Base-by-base conservation (phyloP, 2,888 invertebrate species). In the Latrodectus hesperus region DNA sequence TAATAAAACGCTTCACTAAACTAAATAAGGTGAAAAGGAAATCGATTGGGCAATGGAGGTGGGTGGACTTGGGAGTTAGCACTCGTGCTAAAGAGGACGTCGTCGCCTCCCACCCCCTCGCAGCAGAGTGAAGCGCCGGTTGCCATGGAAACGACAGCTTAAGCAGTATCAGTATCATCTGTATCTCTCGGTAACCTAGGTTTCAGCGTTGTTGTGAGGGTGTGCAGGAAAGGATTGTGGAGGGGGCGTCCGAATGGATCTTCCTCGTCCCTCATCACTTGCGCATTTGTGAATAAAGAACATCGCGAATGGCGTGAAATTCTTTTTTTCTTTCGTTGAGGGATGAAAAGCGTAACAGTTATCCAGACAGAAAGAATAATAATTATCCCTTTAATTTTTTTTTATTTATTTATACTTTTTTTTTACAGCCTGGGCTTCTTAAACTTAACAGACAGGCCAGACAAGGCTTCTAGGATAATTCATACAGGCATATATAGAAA, bases 1-100 rank as follows among this genome's bases (percentile, higher is more conserved):
- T 82, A 82, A 82, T 82, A 82, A 82, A 82, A 82, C 82, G 82
- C 75, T 64, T 70, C 82, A 82, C 82, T 70, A 82, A 82, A 75
- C 82, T 82, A 75, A 82, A 82, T 82, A 82, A 82, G 82, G 82
- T 82, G 82, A 55, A 67, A 74, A 53, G 60, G 75, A 82, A 75
- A 82, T 82, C 82, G 82, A 82, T 82, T 82, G 75, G 75, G 80
- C 6, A 38, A 70, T 26, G 75, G 74, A 67, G 79, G 71, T 71
- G 51, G 70, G 55, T 70, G 53, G 49, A 52, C 11, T 49, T 3
- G 65, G 22, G 76, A 14, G 38, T 38, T 38, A 3, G 38, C 38
- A 38, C 38, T 38, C 38, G 16, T n/a, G 75, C n/a, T 65, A 77
- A 65, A 77, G 70, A 71, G 71, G 71, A 17, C 68, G 65, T 16